Percentiles rank a stretch among this genome's conserved stretches.
Evolutionary conservation across 2,797 vertebrate genomes (phyloP).

Genomic region (Iguana delicatissima): DNA sequence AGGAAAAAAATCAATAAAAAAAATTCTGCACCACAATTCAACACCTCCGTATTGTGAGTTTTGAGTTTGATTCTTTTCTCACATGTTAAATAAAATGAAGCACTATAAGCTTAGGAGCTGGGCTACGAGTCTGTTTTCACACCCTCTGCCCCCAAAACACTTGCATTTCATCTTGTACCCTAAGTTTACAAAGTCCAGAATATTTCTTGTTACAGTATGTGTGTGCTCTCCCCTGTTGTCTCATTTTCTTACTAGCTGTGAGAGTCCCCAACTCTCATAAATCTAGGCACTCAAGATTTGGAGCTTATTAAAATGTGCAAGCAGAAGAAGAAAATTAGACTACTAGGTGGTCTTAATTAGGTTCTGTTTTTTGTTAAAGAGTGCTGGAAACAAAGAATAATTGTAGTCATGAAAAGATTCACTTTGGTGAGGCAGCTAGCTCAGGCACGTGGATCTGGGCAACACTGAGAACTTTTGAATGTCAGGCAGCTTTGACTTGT

Average conservation of each 20-base stretch:
- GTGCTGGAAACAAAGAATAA: not conserved
- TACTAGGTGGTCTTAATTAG: not conserved
- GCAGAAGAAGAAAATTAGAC: not conserved
- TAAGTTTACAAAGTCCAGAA: not conserved
- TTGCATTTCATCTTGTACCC: not conserved
- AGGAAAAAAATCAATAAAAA: conserved; percentile 19
- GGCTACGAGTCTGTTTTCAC: conserved; percentile 34
- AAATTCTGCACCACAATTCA: conserved; percentile 45
- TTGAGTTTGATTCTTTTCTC: conserved; percentile 47
- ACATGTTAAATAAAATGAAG: conserved; percentile 22
- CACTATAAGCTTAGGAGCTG: conserved; percentile 35
- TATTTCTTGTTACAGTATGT: not conserved
- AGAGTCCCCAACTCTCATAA: not conserved
- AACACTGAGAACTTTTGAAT: not conserved
- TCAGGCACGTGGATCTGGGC: not conserved
- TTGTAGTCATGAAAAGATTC: not conserved
- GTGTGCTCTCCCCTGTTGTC: not conserved
- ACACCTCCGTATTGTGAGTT: conserved; percentile 41
- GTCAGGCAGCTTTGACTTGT: not conserved
- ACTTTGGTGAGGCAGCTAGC: not conserved
- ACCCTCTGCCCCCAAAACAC: not conserved
- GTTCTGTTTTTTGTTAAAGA: not conserved
- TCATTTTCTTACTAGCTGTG: not conserved
- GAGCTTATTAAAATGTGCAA: not conserved
- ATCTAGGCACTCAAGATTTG: not conserved